Evolutionary conservation across 2,888 invertebrate species (phyloP).

Genomic region (Meganola albula): DNA sequence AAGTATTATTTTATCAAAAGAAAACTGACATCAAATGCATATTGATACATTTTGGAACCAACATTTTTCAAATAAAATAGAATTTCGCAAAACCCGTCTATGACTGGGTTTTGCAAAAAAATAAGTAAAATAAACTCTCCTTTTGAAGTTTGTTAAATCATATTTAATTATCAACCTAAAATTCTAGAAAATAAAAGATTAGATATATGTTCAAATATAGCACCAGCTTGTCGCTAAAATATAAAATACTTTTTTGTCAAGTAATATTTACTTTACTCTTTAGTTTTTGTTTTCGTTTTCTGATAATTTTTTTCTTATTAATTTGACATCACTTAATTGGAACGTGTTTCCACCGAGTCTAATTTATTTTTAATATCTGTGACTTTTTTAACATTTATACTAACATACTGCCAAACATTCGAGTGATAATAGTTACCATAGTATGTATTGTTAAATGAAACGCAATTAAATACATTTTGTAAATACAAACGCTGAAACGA

Average conservation of each 20-base stretch:
- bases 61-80: too few species aligned
- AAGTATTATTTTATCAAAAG: too few species aligned
- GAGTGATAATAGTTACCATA: conserved; percentile 75
- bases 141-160: too few species aligned
- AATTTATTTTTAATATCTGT: conserved; percentile 48
- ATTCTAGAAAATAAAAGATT: neutral
- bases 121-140: too few species aligned
- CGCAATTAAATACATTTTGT: conserved; percentile 48
- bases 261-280: neutral
- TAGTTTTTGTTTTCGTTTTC: conserved; percentile 51
- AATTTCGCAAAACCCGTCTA: too few species aligned
- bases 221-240: neutral
- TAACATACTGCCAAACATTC: conserved; percentile 46
- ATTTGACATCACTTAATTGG: conserved; percentile 39
- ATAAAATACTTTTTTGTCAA: neutral
- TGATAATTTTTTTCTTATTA: conserved; percentile 32
- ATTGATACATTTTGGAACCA: too few species aligned
- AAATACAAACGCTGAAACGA: conserved; percentile 52
- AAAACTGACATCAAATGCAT: too few species aligned
- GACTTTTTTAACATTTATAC: conserved; percentile 20
- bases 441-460: conserved; percentile 37
- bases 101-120: too few species aligned
- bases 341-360: conserved; percentile 49
- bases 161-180: too few species aligned
- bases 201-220: neutral